phyloP scores from a whole-genome alignment of 2,888 invertebrate genomes.

The Chirona hameri region DNA sequence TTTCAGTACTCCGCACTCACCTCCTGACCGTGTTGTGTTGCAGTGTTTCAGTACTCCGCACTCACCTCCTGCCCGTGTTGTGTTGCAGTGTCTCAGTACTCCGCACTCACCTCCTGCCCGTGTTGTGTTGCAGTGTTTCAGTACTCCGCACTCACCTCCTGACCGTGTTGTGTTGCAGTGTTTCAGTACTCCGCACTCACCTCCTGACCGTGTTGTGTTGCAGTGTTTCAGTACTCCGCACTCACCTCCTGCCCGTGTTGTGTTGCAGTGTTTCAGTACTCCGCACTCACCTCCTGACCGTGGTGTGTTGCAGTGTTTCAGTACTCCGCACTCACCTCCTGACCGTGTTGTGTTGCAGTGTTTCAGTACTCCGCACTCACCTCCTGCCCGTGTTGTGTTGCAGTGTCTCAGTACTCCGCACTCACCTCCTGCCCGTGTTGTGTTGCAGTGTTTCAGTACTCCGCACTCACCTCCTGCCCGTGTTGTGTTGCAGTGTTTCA shows the following conservation, averaged over 20 bases:
- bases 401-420: slow-evolving; percentile 36
- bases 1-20: slow-evolving; percentile 23
- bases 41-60: slow-evolving; percentile 36
- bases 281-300: no score
- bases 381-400: slow-evolving; percentile 44
- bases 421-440: no score
- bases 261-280: slow-evolving; percentile 46
- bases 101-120: no score
- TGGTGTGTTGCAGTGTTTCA: slow-evolving; percentile 45
- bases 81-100: slow-evolving; percentile 46
- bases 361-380: slow-evolving; percentile 23
- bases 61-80: no score
- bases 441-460: slow-evolving; percentile 46
- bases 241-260: no score
- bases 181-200: slow-evolving; percentile 23
- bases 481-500: slow-evolving; percentile 45
- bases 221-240: slow-evolving; percentile 36
- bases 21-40: slow-evolving; percentile 44
- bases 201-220: slow-evolving; percentile 44
- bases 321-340: neutral
- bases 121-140: slow-evolving; percentile 45
- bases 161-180: slow-evolving; percentile 45
- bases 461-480: no score
- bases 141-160: neutral
- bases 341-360: slow-evolving; percentile 45